phyloP scores from a whole-genome alignment of 2,888 invertebrate genomes.

The Papilio demoleus region DNA sequence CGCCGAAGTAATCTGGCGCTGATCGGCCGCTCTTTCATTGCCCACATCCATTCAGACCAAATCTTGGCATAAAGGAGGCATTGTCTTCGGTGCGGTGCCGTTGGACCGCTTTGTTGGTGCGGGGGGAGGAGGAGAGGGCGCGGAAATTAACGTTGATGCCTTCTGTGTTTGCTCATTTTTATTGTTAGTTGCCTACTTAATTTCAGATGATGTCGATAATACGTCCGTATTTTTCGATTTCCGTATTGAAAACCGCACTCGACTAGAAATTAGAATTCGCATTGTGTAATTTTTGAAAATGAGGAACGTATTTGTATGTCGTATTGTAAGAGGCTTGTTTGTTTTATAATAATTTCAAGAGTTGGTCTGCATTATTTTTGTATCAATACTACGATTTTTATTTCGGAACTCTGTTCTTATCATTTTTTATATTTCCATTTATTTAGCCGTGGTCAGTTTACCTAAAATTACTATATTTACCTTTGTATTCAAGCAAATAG shows the following conservation, averaged over 20 bases:
- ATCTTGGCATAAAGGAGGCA: constrained; percentile 51
- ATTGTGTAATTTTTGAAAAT: background rate
- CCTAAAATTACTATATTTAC: background rate
- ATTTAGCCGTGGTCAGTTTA: background rate
- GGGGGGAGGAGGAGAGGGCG: constrained; percentile 38
- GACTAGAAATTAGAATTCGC: constrained; percentile 4
- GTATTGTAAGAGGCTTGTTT: background rate
- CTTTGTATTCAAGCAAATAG: background rate
- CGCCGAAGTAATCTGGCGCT: constrained; percentile 58
- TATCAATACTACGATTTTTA: background rate
- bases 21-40: constrained; percentile 52
- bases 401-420: background rate
- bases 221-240: constrained; percentile 20
- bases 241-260: constrained; percentile 3
- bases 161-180: constrained; percentile 44
- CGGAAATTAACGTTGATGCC: constrained; percentile 47
- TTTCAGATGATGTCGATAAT: constrained; percentile 35
- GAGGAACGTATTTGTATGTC: background rate
- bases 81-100: constrained; percentile 39
- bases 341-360: constrained; percentile 1
- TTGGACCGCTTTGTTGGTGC: constrained; percentile 47
- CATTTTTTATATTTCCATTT: background rate
- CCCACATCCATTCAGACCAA: constrained; percentile 49
- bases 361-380: background rate
- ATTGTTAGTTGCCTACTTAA: constrained; percentile 39